Evolutionary conservation across 2,797 vertebrate genomes (phyloP).

Genomic region (Capromys pilorides): DNA sequence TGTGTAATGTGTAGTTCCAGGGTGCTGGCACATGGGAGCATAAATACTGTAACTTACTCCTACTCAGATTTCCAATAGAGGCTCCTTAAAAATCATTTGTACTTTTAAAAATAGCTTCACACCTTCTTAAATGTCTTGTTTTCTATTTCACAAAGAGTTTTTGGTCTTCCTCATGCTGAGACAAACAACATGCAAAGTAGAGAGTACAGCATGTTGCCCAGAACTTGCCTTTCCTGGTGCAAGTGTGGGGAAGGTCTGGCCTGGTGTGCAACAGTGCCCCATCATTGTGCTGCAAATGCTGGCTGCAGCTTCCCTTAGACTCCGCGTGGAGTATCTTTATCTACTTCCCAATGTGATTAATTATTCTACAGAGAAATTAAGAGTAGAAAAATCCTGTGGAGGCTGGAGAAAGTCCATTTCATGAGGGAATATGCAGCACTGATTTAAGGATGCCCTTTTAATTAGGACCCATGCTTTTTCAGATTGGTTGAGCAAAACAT

Average conservation of each 20-base stretch:
- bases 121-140: slow-evolving; percentile 35
- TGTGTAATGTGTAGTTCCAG: slow-evolving; percentile 49
- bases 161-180: slow-evolving; percentile 43
- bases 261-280: background rate
- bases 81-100: slow-evolving; percentile 50
- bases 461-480: background rate
- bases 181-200: slow-evolving; percentile 38
- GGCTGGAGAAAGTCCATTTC: background rate
- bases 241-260: accelerated
- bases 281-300: background rate
- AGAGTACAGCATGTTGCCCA: background rate
- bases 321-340: background rate
- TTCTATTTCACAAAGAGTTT: slow-evolving; percentile 55
- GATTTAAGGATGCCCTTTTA: background rate
- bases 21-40: background rate
- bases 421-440: background rate
- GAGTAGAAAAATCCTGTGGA: background rate
- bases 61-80: slow-evolving; percentile 34
- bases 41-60: slow-evolving; percentile 66
- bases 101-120: slow-evolving; percentile 64
- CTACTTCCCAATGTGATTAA: background rate
- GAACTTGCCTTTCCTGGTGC: background rate
- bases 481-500: background rate
- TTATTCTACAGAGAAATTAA: background rate
- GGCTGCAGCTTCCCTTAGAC: background rate